Evolutionary conservation across 2,888 invertebrate species (phyloP).

Genomic region (Drosophila kuntzei): DNA sequence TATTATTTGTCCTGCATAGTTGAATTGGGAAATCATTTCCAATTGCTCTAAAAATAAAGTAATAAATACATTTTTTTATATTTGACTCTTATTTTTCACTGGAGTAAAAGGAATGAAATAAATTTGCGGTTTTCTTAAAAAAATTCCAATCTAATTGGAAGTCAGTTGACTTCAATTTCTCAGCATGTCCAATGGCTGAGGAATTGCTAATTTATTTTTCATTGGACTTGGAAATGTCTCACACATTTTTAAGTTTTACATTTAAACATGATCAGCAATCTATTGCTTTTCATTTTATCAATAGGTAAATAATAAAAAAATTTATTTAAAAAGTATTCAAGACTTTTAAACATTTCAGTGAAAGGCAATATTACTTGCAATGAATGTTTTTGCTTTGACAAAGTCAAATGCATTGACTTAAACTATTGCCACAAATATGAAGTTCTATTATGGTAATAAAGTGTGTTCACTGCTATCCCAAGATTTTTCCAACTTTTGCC

Average conservation of each 20-base stretch:
- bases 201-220: neutral
- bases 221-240: neutral
- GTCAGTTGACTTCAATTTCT: neutral
- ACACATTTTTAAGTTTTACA: neutral
- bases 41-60: no score
- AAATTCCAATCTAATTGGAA: neutral
- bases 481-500: neutral
- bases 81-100: neutral
- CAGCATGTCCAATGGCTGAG: neutral
- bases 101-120: neutral
- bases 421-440: conserved; percentile 20
- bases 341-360: neutral
- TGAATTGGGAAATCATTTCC: no score
- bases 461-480: conserved; percentile 30
- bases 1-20: neutral
- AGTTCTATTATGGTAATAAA: conserved; percentile 24
- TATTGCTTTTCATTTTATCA: neutral
- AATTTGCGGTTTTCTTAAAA: neutral
- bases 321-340: neutral
- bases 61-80: no score
- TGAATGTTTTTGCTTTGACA: conserved; percentile 34
- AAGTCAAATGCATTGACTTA: neutral
- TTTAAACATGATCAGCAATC: neutral
- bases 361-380: conserved; percentile 14
- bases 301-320: conserved; percentile 6